phyloP scores from a whole-genome alignment of 2,113 vertebrate species.

The Procapra przewalskii region DNA sequence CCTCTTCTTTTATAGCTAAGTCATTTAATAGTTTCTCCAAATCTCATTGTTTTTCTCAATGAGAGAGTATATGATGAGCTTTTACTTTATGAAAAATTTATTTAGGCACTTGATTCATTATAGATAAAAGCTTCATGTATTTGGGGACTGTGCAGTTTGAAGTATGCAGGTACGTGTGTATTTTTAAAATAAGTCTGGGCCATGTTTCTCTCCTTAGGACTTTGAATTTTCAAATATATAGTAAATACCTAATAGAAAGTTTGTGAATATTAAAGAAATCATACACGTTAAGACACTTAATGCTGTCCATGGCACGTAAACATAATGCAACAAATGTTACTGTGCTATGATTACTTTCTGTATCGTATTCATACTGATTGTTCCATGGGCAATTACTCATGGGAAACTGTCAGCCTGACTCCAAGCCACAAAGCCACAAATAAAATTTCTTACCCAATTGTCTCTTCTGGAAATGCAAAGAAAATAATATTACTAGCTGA shows the following conservation, averaged over 20 bases:
- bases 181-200: background rate
- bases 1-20: background rate
- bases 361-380: background rate
- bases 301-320: background rate
- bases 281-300: background rate
- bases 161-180: background rate
- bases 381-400: background rate
- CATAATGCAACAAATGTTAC: background rate
- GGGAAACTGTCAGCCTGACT: background rate
- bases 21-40: constrained; percentile 4
- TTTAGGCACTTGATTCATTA: background rate
- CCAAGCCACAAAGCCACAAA: background rate
- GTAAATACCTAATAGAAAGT: background rate
- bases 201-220: background rate
- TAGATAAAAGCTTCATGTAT: background rate
- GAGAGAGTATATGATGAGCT: background rate
- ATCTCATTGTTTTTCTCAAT: constrained; percentile 21
- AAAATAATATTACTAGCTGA: background rate
- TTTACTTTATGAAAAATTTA: constrained; percentile 6
- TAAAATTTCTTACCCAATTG: background rate
- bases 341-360: background rate
- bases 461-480: background rate
- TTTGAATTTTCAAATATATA: background rate
- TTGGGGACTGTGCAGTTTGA: background rate
- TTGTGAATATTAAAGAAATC: background rate